Conservation (phyloP, 2,797 vertebrate species). For the Propithecus perrieri region DNA sequence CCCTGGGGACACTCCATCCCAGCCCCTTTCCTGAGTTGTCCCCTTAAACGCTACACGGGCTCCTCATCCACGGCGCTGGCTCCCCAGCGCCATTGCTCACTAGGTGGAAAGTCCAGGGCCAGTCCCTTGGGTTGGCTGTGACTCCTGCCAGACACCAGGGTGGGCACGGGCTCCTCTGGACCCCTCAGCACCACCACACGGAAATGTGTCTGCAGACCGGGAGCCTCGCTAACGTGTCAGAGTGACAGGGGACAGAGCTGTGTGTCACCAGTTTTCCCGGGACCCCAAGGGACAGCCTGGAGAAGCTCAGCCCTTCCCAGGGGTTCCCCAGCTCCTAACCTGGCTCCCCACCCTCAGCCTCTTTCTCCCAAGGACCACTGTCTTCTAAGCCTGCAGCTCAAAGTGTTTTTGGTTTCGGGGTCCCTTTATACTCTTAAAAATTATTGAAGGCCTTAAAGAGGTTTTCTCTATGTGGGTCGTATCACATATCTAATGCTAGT, state of each 20-base stretch:
- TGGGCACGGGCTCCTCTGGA: too few species aligned
- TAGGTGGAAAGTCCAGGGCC: background rate
- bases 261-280: background rate
- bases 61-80: background rate
- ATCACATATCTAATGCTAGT: background rate
- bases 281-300: background rate
- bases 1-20: background rate
- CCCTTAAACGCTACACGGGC: too few species aligned
- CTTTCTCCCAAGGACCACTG: background rate
- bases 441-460: conserved; percentile 6
- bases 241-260: background rate
- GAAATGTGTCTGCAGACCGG: background rate
- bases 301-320: background rate
- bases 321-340: background rate
- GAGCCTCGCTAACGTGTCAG: background rate
- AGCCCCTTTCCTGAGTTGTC: background rate
- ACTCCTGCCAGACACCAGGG: background rate
- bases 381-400: background rate
- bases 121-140: background rate
- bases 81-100: background rate
- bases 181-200: background rate
- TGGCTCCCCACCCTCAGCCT: background rate
- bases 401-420: background rate
- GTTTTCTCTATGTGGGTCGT: background rate
- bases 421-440: background rate